Conservation (phyloP, 2,888 invertebrate genomes). For the Operophtera brumata region DNA sequence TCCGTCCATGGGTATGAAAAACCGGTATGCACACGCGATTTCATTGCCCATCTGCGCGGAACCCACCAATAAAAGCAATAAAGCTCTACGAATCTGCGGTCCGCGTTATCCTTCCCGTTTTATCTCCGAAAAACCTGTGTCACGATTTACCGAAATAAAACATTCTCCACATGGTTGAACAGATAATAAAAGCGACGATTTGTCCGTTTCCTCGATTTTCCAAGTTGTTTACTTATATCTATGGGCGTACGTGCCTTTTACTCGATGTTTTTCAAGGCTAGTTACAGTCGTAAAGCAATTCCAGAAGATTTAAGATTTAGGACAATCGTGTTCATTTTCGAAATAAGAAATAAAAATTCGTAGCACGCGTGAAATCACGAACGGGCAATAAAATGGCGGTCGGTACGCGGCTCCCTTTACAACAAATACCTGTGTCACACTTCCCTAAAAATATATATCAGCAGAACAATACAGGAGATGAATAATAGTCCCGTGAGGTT, state of each 20-base stretch:
- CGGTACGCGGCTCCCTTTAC: constrained; percentile 26
- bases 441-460: constrained; percentile 34
- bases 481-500: constrained; percentile 29
- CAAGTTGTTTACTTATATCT: constrained; percentile 27
- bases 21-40: constrained; percentile 23
- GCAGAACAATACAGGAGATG: constrained; percentile 35
- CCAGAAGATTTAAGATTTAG: constrained; percentile 19
- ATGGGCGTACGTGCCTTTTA: constrained; percentile 19
- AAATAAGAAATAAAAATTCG: constrained; percentile 24
- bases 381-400: constrained; percentile 31
- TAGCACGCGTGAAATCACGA: constrained; percentile 32
- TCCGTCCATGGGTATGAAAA: constrained; percentile 14
- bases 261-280: constrained; percentile 19
- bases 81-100: constrained; percentile 28
- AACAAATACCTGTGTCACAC: constrained; percentile 33
- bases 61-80: constrained; percentile 30
- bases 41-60: constrained; percentile 23
- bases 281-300: constrained; percentile 20
- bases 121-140: constrained; percentile 31
- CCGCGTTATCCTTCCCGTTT: constrained; percentile 21
- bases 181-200: constrained; percentile 33
- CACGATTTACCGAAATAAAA: constrained; percentile 33
- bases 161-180: constrained; percentile 30
- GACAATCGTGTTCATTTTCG: constrained; percentile 12
- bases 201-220: constrained; percentile 27